Evolutionary conservation across 1,140 invertebrate genomes (phyloP), one percentile per base, ranked within the genome.

Genomic region (Leptinotarsa texana): DNA sequence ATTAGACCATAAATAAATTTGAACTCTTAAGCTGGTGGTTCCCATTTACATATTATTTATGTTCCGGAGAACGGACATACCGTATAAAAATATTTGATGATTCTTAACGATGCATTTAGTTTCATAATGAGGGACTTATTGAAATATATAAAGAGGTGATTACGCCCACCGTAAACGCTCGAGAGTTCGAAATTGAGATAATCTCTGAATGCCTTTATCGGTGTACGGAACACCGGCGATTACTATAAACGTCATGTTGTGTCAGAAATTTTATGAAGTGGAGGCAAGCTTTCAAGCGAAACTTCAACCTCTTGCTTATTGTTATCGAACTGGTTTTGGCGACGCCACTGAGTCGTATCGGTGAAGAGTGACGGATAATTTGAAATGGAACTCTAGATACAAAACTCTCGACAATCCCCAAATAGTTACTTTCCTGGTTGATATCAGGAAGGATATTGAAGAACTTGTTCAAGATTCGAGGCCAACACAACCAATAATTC

Each of bases 81-180:
- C 15, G 51, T 6, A 57, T 57, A 57, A 57, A 57, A 57, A 57
- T 57, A 57, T 57, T 57, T 57, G 51, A 57, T 57, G 51, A 18
- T 57, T 17, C 51, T 57, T 57, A 57, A 57, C 51, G 51, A 57
- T 57, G 51, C n/a, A 57, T 57, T 57, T 57, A 57, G 51, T 57
- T 15, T 57, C 51, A 57, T 57, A 57, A 57, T 57, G 51, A 57
- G 51, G 51, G 51, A 17, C 51, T 57, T 57, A 57, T 57, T 57
- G 51, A 57, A 57, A 57, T 57, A 57, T 57, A 57, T 57, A 57
- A 57, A 57, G 51, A 57, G 51, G 51, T 57, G 51, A 57, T 57
- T 57, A 57, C 51, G 51, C 51, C 51, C 51, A 57, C 51, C 1
- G 51, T 57, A 57, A 57, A 57, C 6, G 51, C 51, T 57, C 51